A percentile compares a stretch with the other conserved stretches of the same genome.
Conservation (phyloP, 1,140 invertebrate species). For the Prorops nasuta region DNA sequence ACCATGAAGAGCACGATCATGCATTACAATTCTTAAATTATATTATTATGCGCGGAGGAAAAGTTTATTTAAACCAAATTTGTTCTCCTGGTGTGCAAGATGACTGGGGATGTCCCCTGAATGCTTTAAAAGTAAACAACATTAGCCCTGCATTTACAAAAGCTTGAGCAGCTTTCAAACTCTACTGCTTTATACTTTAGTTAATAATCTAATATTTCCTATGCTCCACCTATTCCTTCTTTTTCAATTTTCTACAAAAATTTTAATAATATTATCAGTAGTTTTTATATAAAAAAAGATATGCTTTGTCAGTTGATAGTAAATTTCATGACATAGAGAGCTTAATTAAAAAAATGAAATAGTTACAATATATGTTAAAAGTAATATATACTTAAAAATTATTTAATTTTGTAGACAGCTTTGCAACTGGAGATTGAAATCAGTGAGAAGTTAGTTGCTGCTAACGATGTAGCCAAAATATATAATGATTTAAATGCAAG, state of each 20-base stretch:
- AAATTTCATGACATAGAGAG: too few species aligned
- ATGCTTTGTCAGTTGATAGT: too few species aligned
- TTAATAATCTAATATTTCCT: too few species aligned
- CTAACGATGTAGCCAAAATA: slow-evolving; percentile 32
- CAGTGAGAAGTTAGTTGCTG: slow-evolving; percentile 30
- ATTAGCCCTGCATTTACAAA: too few species aligned
- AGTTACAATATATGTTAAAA: slow-evolving; percentile 7
- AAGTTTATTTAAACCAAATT: slow-evolving; percentile 29
- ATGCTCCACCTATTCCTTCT: too few species aligned
- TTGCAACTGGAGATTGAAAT: slow-evolving; percentile 38
- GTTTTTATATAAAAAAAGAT: too few species aligned
- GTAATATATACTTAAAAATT: neutral
- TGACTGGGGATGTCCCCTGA: slow-evolving; percentile 44
- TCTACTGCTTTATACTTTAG: too few species aligned
- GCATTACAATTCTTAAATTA: slow-evolving; percentile 38
- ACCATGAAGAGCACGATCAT: slow-evolving; percentile 41
- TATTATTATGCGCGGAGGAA: slow-evolving; percentile 39
- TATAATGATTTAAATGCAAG: slow-evolving; percentile 36
- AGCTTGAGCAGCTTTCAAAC: too few species aligned
- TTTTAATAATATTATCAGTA: too few species aligned
- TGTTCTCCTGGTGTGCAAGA: slow-evolving; percentile 34
- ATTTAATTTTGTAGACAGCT: slow-evolving; percentile 34
- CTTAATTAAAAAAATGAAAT: slow-evolving; percentile 3
- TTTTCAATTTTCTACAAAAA: too few species aligned
- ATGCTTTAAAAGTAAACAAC: slow-evolving; percentile 45